Base-by-base conservation (phyloP, 2,888 invertebrate species). In the Oxycera nigricornis region DNA sequence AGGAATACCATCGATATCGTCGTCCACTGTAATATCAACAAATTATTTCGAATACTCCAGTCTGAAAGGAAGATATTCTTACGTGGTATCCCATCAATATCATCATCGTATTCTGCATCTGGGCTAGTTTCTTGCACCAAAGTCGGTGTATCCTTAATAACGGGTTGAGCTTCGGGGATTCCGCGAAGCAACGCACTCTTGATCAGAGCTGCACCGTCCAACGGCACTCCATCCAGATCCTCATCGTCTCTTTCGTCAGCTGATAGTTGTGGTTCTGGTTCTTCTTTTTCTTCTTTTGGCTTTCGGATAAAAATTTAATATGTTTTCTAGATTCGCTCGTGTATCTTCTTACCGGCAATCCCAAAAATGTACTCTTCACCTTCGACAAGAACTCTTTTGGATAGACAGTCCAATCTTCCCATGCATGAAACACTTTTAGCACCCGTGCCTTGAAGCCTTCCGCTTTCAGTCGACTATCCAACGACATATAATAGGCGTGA, bases 401-500 rank as follows among this genome's bases (percentile, higher is more conserved):
- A 87, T 98, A 99, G 76, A 99, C 91, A 17, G 95, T 92, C 92
- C 96, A 96, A 83, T 99, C 98, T 84, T 98, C 97, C 98, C 99
- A 98, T 1, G 97, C 96, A 81, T 95, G 91, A 83, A 98, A 91
- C 79, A 95, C 93, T 81, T 93, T 90, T 83, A 96, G 91, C 35
- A 98, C 94, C 59, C 97, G 87, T 74, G 93, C 91, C 82, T 97
- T 95, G 85, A 97, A 97, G 39, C 97, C 96, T 86, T 99, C 98
- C n/a, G 96, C 96, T 87, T 96, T 95, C 73, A 97, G 86, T 72
- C 94, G 87, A 77, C 94, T 93, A 79, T 94, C 94, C 79, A 96
- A 90, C 46, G 88, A 89, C 78, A 90, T 90, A 82, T 92, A 90
- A 78, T 94, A 88, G 82, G 90, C 87, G 83, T 91, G 92, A 79